Evolutionary conservation across 2,888 invertebrate species (phyloP).

Genomic region (Caenorhabditis imperialis): DNA sequence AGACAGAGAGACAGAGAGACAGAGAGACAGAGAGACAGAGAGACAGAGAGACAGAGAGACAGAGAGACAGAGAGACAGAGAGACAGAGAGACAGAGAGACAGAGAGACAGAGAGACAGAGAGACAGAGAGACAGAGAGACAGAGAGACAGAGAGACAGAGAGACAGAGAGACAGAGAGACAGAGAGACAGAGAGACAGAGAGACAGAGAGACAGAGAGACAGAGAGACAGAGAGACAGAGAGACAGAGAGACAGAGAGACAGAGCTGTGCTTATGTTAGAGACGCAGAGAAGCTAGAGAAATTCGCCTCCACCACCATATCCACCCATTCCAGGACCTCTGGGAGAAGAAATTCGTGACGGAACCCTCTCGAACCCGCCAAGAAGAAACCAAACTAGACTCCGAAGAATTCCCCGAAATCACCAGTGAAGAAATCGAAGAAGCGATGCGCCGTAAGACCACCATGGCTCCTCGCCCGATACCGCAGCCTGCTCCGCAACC

Average conservation of each 20-base stretch:
- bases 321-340: conserved; percentile 53
- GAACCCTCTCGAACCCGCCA: conserved; percentile 3
- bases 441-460: conserved; percentile 11
- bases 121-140: too few species aligned
- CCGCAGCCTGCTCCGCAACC: conserved; percentile 17
- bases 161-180: too few species aligned
- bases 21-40: too few species aligned
- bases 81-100: too few species aligned
- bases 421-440: conserved; percentile 52
- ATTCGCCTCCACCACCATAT: background rate
- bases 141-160: too few species aligned
- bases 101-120: too few species aligned
- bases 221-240: background rate
- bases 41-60: too few species aligned
- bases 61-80: too few species aligned
- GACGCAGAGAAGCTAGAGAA: background rate
- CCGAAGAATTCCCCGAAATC: conserved; percentile 59
- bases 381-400: conserved; percentile 29
- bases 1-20: too few species aligned
- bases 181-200: too few species aligned
- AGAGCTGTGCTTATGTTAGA: background rate
- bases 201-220: too few species aligned
- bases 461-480: conserved; percentile 12
- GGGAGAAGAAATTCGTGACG: conserved; percentile 63
- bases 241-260: background rate